Percentiles rank a stretch among this genome's conserved stretches.
These are phyloP conservation scores for Calliopum simillimum DNA, from an alignment of 2,888 invertebrate species.

Conservation along the genomic window DNA sequence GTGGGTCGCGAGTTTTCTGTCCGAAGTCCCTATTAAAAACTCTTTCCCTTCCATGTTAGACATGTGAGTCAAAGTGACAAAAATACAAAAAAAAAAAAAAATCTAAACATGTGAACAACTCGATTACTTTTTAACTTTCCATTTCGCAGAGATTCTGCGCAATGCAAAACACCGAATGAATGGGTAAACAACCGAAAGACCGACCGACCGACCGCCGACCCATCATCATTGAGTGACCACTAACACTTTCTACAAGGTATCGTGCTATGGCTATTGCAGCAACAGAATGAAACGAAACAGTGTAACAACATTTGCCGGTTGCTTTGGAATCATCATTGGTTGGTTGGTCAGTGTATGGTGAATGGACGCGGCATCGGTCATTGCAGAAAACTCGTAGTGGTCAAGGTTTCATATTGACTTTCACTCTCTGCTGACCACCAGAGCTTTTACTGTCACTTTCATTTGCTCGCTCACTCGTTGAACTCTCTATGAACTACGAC, in stretches of 20 bases:
- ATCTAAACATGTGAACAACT: slow-evolving; percentile 11
- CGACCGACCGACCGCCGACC: background rate
- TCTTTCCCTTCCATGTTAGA: no score
- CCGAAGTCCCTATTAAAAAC: no score
- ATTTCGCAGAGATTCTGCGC: slow-evolving; percentile 51
- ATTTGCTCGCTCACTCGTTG: no score
- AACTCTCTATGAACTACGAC: no score
- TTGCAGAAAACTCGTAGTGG: slow-evolving; percentile 51
- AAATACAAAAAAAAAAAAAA: background rate
- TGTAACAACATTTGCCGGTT: slow-evolving; percentile 15
- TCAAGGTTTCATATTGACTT: slow-evolving; percentile 66
- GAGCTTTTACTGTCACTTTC: slow-evolving; percentile 28
- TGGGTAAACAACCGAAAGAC: background rate
- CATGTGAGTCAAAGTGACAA: no score
- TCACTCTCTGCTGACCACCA: slow-evolving; percentile 56
- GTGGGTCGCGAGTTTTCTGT: no score
- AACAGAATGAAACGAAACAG: background rate
- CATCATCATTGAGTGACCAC: background rate
- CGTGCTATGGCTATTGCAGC: background rate
- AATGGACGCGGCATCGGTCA: slow-evolving; percentile 38
- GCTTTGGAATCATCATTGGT: background rate
- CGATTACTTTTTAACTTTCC: slow-evolving; percentile 42
- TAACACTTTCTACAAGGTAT: background rate
- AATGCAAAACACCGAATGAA: slow-evolving; percentile 33
- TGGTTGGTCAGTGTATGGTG: background rate